Percentiles rank a stretch among this genome's conserved stretches.
phyloP scores from a whole-genome alignment of 2,797 vertebrate species.

The Aeoliscus strigatus region DNA sequence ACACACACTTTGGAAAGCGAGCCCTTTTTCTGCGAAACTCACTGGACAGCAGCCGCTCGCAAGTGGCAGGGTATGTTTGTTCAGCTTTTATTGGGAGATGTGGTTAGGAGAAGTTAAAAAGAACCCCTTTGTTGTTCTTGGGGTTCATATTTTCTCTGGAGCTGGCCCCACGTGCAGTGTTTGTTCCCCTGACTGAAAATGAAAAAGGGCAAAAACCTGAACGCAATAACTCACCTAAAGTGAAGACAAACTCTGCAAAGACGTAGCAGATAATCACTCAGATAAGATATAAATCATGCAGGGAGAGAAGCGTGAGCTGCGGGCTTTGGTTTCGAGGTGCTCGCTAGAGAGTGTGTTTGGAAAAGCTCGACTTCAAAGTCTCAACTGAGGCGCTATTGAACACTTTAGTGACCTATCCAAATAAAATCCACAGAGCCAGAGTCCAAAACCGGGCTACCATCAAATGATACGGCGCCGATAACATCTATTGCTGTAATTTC shows the following conservation, averaged over 20 bases:
- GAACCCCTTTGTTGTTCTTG: constrained; percentile 79
- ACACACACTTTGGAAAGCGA: constrained; percentile 61
- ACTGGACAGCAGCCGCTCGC: constrained; percentile 70
- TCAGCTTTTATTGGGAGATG: constrained; percentile 85
- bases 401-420: constrained; percentile 25
- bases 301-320: constrained; percentile 26
- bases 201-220: constrained; percentile 56
- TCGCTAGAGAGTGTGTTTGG: constrained; percentile 30
- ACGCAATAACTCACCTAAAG: constrained; percentile 65
- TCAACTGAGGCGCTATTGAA: constrained; percentile 19
- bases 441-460: constrained; percentile 33
- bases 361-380: constrained; percentile 18
- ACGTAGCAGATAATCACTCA: constrained; percentile 50
- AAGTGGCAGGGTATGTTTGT: constrained; percentile 79
- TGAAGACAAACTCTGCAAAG: constrained; percentile 63
- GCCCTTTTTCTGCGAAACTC: constrained; percentile 58
- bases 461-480: constrained; percentile 31
- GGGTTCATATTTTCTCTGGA: constrained; percentile 78
- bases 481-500: constrained; percentile 13
- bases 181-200: constrained; percentile 61
- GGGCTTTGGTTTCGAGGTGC: constrained; percentile 20
- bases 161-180: constrained; percentile 65
- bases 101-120: constrained; percentile 82
- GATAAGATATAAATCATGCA: constrained; percentile 53
- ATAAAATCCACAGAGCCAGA: constrained; percentile 22